Base-by-base conservation (phyloP, 2,888 invertebrate genomes). In the Antitype chi region DNA sequence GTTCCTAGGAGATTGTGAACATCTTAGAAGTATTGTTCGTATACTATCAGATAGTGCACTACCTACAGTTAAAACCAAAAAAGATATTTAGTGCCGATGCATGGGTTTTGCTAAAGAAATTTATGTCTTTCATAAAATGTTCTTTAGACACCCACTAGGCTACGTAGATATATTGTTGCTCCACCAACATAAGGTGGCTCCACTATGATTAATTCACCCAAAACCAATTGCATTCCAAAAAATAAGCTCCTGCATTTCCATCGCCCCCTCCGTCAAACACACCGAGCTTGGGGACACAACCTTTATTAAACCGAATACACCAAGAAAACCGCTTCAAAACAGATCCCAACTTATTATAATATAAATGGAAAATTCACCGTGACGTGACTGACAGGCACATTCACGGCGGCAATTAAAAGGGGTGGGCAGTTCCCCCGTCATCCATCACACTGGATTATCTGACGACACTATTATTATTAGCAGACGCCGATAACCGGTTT, bases 331-430 rank as follows among this genome's bases (percentile, higher is more conserved):
- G 87, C 88, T 87, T 83, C 82, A 75, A 81, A 80, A 83, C 87
- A 90, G 91, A 92, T 90, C 87, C 79, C 91, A 95, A 94, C 95
- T 94, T 94, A 96, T 96, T 96, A 96, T 96, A 96, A 96, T 96
- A 96, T 95, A 96, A 95, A 96, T 96, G 93, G 96, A 94, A 95
- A 95, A 92, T 91, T 91, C 91, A 85, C 90, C 91, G 91, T 94
- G 95, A 94, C 91, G 94, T 94, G 95, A 94, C 81, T 92, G 92
- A 88, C 92, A 93, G 91, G 90, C 90, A 92, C 90, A 92, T 92
- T 92, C 93, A 93, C 92, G 93, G 91, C 80, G 93, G 93, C 96
- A 96, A 96, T 96, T 96, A 96, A 96, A 96, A 95, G 95, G 96
- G 96, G 96, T 95, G 94, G 92, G 83, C 91, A 87, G 89, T 90